phyloP scores from a whole-genome alignment of 2,888 invertebrate species.

The Stenotaenia linearis region DNA sequence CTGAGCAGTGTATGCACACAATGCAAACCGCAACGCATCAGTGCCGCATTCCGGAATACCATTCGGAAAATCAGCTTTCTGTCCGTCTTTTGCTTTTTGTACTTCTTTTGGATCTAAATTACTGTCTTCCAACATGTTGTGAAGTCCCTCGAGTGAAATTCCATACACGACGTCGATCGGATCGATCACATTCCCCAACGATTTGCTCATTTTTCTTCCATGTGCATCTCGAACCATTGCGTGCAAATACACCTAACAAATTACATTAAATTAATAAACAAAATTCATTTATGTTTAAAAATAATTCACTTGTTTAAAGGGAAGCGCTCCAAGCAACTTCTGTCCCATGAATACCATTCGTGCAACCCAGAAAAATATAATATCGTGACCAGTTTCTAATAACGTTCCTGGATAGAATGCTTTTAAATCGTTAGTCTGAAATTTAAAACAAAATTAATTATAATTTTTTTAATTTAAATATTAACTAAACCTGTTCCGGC shows the following conservation, averaged over 20 bases:
- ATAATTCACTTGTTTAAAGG: slow-evolving; percentile 63
- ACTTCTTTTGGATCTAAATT: slow-evolving; percentile 83
- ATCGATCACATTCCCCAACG: slow-evolving; percentile 94
- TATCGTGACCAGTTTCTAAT: slow-evolving; percentile 94
- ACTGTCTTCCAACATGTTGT: slow-evolving; percentile 65
- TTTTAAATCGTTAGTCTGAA: slow-evolving; percentile 59
- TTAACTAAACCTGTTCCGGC: slow-evolving; percentile 62
- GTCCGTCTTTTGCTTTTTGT: slow-evolving; percentile 62
- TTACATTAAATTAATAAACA: background rate
- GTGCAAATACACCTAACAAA: slow-evolving; percentile 74
- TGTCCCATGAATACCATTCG: slow-evolving; percentile 98
- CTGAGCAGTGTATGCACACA: slow-evolving; percentile 82
- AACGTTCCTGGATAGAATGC: slow-evolving; percentile 86
- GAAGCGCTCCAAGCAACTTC: slow-evolving; percentile 79
- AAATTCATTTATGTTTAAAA: background rate
- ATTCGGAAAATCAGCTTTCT: slow-evolving; percentile 61
- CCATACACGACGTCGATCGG: slow-evolving; percentile 87
- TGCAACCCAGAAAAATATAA: slow-evolving; percentile 99
- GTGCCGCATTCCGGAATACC: slow-evolving; percentile 98
- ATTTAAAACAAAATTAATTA: slow-evolving; percentile 37
- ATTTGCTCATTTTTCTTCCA: slow-evolving; percentile 98
- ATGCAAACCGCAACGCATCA: slow-evolving; percentile 85
- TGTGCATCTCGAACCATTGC: slow-evolving; percentile 97
- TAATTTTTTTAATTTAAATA: background rate
- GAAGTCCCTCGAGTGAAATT: slow-evolving; percentile 67